Evolutionary conservation across 2,888 invertebrate genomes (phyloP), one percentile per base, ranked within the genome.

Genomic region (Xestoiulus laeticollis): DNA sequence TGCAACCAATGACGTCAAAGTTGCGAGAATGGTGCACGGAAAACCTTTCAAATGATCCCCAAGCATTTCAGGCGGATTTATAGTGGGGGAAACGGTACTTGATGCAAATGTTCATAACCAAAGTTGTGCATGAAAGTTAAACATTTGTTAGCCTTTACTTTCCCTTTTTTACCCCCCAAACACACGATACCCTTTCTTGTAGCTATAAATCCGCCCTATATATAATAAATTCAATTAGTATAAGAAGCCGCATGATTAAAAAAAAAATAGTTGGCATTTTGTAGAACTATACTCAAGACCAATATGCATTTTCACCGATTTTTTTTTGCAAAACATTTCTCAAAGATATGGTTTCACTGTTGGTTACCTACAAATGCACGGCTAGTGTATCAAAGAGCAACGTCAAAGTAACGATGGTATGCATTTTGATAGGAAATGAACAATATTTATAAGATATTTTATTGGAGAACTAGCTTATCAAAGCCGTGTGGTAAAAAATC

Each of bases 1-100:
- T 78, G 78, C 78, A 78, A 78, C 14, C 30, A 16, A 78, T 78
- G 78, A 30, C 78, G 78, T 78, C 78, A 78, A 32, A 14, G 78
- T 16, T 78, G 30, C 30, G 2, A 78, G 26, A 78, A 26, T 78
- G 30, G 78, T 78, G 78, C 78, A 78, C 78, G 78, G 1, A 26
- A 78, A 78, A 16, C 30, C 30, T 30, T 32, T 30, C 59, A 78
- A 78, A 48, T 12, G 30, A 78, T 30, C 30, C 78, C 78, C 10
- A 32, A 78, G 30, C 10, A 16, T 78, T 78, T 78, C 30, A 32
- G 78, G 78, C 78, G 78, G 78, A 32, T 78, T 78, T 78, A 78
- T 78, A 30, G 78, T 30, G 14, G 5, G 30, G 16, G 16, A 38
- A 26, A 78, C 16, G 14, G 5, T 30, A 32, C 2, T 4, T 32